A percentile compares a stretch with the other conserved stretches of the same genome.
Evolutionary conservation across 2,797 vertebrate genomes (phyloP).

Genomic region (Manis javanica): DNA sequence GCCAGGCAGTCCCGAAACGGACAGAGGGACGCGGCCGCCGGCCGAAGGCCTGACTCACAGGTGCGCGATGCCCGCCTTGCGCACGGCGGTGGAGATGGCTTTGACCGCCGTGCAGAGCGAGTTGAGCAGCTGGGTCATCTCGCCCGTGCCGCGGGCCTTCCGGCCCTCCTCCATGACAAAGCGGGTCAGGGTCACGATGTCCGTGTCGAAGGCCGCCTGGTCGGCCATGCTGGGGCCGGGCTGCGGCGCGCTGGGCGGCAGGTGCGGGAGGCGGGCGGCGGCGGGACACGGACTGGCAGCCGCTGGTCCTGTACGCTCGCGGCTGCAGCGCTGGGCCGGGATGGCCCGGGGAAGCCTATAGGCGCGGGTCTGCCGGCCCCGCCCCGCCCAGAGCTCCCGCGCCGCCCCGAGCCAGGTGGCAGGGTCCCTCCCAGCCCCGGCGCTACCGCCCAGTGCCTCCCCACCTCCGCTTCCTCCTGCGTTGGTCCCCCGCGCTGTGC

Average conservation of each 20-base stretch:
- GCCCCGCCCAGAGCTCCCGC: conserved; percentile 40
- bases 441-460: background rate
- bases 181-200: conserved; percentile 95
- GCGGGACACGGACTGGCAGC: accelerated
- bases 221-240: conserved; percentile 89
- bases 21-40: background rate
- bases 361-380: background rate
- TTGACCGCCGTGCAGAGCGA: conserved; percentile 93
- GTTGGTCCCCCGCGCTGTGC: accelerated
- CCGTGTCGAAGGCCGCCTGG: conserved; percentile 92
- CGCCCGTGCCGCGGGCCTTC: conserved; percentile 92
- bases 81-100: conserved; percentile 90
- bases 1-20: background rate
- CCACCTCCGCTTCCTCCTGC: too few relatives aligned
- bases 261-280: accelerated
- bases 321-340: background rate
- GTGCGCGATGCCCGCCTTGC: conserved; percentile 90
- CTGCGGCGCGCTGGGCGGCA: background rate
- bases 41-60: conserved; percentile 85
- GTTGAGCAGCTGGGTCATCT: conserved; percentile 95
- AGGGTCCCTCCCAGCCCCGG: too few relatives aligned
- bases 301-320: accelerated
- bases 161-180: conserved; percentile 95
- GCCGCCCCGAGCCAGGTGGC: too few relatives aligned
- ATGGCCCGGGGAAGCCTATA: background rate